phyloP scores from a whole-genome alignment of 2,888 invertebrate genomes.

The Lasioglossum figueresi region DNA sequence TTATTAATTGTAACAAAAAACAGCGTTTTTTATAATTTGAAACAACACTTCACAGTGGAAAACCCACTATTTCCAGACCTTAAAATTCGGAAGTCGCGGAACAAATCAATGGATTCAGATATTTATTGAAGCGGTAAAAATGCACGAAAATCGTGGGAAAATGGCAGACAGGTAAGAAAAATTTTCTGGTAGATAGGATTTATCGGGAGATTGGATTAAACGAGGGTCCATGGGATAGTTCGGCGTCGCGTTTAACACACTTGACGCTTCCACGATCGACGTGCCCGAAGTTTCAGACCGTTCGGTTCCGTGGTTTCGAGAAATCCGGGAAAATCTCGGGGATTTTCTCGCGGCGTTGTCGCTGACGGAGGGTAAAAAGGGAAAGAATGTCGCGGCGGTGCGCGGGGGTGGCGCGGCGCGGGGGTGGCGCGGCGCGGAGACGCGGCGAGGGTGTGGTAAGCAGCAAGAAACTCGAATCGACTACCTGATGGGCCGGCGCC shows the following conservation, averaged over 20 bases:
- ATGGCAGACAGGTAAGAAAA: not conserved
- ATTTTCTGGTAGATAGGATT: constrained; percentile 8
- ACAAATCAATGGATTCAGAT: not conserved
- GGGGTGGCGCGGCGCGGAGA: not conserved
- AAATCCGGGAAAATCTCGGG: constrained; percentile 68
- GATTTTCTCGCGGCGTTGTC: constrained; percentile 66
- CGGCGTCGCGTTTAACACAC: constrained; percentile 44
- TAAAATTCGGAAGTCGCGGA: not conserved
- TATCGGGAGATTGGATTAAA: constrained; percentile 27
- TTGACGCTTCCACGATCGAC: constrained; percentile 56
- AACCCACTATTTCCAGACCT: not conserved
- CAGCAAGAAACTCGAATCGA: constrained; percentile 70
- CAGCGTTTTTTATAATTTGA: no score
- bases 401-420: not conserved
- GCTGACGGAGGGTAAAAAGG: constrained; percentile 59
- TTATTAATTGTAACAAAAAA: no score
- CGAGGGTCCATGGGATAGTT: constrained; percentile 14
- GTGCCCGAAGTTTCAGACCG: constrained; percentile 48
- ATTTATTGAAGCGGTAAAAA: not conserved
- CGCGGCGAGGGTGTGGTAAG: constrained; percentile 44
- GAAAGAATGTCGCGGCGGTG: constrained; percentile 65
- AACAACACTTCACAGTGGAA: no score
- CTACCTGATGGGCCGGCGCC: constrained; percentile 65
- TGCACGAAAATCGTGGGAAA: not conserved
- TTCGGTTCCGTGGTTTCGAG: constrained; percentile 63